phyloP scores from a whole-genome alignment of 2,888 invertebrate species.

The Xestia c-nigrum region DNA sequence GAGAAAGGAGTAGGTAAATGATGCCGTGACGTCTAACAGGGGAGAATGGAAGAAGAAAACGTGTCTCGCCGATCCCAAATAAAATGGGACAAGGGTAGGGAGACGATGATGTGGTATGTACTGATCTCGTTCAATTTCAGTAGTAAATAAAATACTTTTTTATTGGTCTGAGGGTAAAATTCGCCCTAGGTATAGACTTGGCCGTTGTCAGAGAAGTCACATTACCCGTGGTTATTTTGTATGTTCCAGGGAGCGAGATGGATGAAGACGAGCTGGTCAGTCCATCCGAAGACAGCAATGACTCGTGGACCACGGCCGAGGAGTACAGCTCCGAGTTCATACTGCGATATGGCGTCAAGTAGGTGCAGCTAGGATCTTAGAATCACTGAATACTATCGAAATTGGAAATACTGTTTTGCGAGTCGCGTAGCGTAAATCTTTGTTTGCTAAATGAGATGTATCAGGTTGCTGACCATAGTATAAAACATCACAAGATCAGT shows the following conservation, averaged over 20 bases:
- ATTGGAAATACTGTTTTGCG: background rate
- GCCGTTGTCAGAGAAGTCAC: background rate
- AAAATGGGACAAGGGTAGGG: too few relatives aligned
- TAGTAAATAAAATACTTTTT: background rate
- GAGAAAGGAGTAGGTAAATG: too few relatives aligned
- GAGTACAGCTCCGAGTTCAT: constrained; percentile 95
- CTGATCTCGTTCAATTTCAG: background rate
- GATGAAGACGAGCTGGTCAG: constrained; percentile 93
- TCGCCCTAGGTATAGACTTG: background rate
- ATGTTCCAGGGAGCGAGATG: constrained; percentile 92
- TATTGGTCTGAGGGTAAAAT: background rate
- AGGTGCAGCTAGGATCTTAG: constrained; percentile 58
- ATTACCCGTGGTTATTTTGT: background rate
- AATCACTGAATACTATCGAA: background rate
- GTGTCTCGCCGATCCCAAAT: too few relatives aligned
- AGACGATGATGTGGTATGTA: too few relatives aligned
- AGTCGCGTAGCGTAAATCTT: background rate
- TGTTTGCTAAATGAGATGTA: background rate
- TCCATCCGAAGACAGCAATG: constrained; percentile 95
- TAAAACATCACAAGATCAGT: background rate
- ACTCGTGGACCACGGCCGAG: constrained; percentile 94
- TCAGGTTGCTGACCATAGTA: background rate
- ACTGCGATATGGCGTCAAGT: constrained; percentile 93
- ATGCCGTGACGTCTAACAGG: too few relatives aligned
- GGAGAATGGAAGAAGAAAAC: too few relatives aligned